phyloP scores from a whole-genome alignment of 1,140 invertebrate genomes.

The Euura lappo region DNA sequence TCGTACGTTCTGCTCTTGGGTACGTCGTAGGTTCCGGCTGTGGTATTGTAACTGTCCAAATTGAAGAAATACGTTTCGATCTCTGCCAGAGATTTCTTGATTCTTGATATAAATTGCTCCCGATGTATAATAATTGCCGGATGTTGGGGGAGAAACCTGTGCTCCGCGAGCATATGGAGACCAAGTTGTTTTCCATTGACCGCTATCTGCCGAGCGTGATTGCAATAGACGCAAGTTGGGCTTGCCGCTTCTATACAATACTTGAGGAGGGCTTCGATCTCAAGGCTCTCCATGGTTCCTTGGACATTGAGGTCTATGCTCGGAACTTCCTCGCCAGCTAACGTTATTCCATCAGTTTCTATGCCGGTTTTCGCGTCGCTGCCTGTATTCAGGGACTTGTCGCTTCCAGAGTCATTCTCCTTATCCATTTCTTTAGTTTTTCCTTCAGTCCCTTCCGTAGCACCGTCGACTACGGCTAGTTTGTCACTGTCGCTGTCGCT shows the following conservation, averaged over 20 bases:
- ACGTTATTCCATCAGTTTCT: slow-evolving; percentile 44
- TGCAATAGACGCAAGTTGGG: slow-evolving; percentile 79
- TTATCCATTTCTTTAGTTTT: slow-evolving; percentile 25
- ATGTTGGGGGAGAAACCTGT: slow-evolving; percentile 73
- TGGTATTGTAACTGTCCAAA: slow-evolving; percentile 71
- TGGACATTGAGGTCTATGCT: slow-evolving; percentile 76
- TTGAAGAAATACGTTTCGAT: slow-evolving; percentile 73
- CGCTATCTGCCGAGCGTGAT: slow-evolving; percentile 80
- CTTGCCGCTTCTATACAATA: slow-evolving; percentile 73
- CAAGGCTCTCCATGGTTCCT: slow-evolving; percentile 74
- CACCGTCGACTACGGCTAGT: slow-evolving; percentile 41
- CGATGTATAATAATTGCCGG: slow-evolving; percentile 53
- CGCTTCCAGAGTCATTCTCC: slow-evolving; percentile 23
- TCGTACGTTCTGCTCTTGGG: slow-evolving; percentile 70
- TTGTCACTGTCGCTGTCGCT: slow-evolving; percentile 48
- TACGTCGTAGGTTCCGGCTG: slow-evolving; percentile 59
- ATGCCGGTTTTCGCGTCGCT: neutral
- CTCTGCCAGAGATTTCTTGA: slow-evolving; percentile 69
- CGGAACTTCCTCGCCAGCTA: slow-evolving; percentile 69
- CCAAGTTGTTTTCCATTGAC: slow-evolving; percentile 81
- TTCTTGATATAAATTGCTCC: slow-evolving; percentile 71
- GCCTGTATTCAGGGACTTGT: slow-evolving; percentile 19
- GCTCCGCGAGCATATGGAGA: slow-evolving; percentile 77
- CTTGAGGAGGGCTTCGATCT: slow-evolving; percentile 72
- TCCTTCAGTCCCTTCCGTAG: slow-evolving; percentile 24